These are phyloP conservation scores for Notarius lentiginosus DNA, from an alignment of 2,113 vertebrate genomes.

Conservation along the genomic window DNA sequence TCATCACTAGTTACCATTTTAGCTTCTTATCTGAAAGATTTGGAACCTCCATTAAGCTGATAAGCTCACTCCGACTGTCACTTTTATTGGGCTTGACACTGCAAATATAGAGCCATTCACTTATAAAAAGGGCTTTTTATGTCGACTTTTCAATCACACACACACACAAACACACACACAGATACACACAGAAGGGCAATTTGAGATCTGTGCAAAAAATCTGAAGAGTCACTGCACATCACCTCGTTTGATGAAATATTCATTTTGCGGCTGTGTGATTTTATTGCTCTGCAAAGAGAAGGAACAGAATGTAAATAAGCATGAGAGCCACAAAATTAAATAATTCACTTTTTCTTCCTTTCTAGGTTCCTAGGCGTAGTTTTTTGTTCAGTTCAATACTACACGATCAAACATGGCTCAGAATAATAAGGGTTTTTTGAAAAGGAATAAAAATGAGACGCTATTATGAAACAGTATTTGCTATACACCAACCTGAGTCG, in stretches of 20 bases:
- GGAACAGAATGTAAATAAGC: conserved; percentile 37
- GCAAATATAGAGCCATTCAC: neutral
- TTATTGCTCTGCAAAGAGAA: conserved; percentile 33
- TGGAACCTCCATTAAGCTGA: conserved; percentile 8
- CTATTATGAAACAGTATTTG: neutral
- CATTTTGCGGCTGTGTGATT: conserved; percentile 30
- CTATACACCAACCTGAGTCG: neutral
- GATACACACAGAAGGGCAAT: neutral
- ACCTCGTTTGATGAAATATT: conserved; percentile 39
- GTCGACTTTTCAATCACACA: conserved; percentile 1
- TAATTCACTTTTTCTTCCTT: neutral
- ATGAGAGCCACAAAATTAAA: neutral
- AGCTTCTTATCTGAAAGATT: conserved; percentile 23
- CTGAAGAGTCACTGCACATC: conserved; percentile 9
- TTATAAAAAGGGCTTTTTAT: conserved; percentile 14
- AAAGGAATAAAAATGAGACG: neutral
- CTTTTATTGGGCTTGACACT: neutral
- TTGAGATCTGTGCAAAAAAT: conserved; percentile 1
- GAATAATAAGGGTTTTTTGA: neutral
- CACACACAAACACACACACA: neutral
- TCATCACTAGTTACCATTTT: neutral
- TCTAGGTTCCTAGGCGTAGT: neutral
- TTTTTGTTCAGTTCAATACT: neutral
- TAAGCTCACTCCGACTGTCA: neutral
- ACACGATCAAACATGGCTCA: neutral